Evolutionary conservation across 1,140 invertebrate species (phyloP), one percentile per base, ranked within the genome.

Genomic region (Cydia fagiglandana): DNA sequence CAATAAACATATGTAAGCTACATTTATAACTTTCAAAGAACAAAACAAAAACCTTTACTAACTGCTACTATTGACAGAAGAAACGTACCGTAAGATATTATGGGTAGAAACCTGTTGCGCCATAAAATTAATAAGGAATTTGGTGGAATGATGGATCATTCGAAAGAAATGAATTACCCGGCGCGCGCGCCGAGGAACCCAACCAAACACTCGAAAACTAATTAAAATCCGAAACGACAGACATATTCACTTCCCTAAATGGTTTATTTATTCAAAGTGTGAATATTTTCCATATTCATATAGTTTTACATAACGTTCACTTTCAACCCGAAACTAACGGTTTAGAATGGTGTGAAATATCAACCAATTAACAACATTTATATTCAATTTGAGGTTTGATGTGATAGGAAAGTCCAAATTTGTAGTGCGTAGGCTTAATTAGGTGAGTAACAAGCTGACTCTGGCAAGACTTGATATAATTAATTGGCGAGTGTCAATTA

Each of bases 401-500:
- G n/a, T 24, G 56, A 61, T 61, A 30, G 64, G 64, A 17, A 66
- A 66, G 64, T 66, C 64, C 24, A 70, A 38, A 17, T 70, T 1
- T 38, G 66, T 10, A 70, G 30, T 34, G 30, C 38, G 66, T 45
- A 38, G 66, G 34, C 13, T 41, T 38, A 70, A 70, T 70, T 41
- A 70, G 56, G 56, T 70, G 66, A 70, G 5, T 68, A 38, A 70
- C 34, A 34, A 38, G 66, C 15, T 56, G 53, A 17, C 5, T 56
- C 7, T n/a, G 4, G 30, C 66, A 12, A 17, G 66, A 53, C 15
- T 53, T 53, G 50, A 70, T 38, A 45, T 70, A 70, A 70, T 70
- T 70, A 70, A 70, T 70, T 70, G 66, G 66, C 66, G 66, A 70
- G 30, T 70, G 66, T 70, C 66, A 70, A 70, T 70, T 70, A 70